phyloP scores from a whole-genome alignment of 2,888 invertebrate genomes.

The Amaurobius ferox region DNA sequence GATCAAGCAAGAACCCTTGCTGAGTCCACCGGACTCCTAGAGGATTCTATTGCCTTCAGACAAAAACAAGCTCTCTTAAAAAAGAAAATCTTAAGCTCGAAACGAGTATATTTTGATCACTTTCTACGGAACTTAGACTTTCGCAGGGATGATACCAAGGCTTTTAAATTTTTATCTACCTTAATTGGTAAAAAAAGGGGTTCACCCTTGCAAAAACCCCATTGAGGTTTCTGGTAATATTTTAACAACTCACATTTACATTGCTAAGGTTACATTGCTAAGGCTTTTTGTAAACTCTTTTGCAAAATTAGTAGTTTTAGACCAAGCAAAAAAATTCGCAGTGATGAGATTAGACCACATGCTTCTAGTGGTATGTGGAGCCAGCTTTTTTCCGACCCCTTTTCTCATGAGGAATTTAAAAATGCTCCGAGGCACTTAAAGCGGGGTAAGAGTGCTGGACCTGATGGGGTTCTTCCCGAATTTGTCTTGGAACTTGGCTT shows the following conservation, averaged over 20 bases:
- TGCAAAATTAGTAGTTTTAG: background rate
- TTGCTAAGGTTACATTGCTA: background rate
- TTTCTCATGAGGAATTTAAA: constrained; percentile 4
- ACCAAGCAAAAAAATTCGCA: background rate
- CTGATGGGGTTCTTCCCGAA: constrained; percentile 8
- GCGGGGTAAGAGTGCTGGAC: constrained; percentile 15
- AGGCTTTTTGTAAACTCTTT: background rate
- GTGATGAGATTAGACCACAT: background rate
- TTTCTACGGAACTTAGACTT: background rate
- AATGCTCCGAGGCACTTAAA: background rate
- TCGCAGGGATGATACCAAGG: background rate
- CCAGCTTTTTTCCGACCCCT: constrained; percentile 7
- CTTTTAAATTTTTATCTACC: background rate
- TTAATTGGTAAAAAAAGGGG: background rate
- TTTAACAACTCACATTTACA: background rate
- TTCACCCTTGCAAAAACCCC: background rate
- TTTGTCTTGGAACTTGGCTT: constrained; percentile 12
- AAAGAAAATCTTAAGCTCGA: background rate
- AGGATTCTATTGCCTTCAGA: background rate
- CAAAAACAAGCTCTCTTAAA: background rate
- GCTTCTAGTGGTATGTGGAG: background rate
- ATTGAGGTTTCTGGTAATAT: background rate
- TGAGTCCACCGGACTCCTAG: background rate
- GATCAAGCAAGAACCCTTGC: background rate
- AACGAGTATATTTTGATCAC: background rate